Evolutionary conservation across 2,797 vertebrate genomes (phyloP).

Genomic region (Nyctibius grandis): DNA sequence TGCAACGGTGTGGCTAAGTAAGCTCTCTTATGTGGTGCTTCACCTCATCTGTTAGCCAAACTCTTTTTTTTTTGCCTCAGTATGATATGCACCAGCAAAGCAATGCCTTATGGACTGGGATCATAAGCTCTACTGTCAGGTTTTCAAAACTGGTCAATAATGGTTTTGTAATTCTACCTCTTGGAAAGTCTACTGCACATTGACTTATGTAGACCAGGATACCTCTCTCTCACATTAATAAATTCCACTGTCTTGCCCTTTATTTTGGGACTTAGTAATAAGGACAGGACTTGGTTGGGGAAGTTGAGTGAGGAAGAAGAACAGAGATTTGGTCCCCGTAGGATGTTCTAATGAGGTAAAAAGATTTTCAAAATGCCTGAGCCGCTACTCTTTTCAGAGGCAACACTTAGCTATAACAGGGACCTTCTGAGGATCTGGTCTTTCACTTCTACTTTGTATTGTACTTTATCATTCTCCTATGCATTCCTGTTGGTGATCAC

Average conservation of each 20-base stretch:
- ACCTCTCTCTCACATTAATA: background rate
- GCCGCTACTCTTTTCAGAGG: background rate
- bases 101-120: background rate
- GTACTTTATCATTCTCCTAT: background rate
- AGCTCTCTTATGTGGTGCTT: background rate
- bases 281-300: background rate
- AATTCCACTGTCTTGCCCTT: background rate
- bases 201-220: background rate
- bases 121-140: background rate
- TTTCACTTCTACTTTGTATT: background rate
- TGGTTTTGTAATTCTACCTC: background rate
- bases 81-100: background rate
- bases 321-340: background rate
- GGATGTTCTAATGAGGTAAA: background rate
- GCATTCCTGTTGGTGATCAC: background rate
- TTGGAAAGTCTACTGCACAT: background rate
- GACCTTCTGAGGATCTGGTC: background rate
- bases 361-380: background rate
- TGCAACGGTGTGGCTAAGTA: accelerated
- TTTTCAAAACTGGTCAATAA: background rate
- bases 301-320: background rate
- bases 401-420: background rate
- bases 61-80: background rate
- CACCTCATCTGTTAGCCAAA: background rate
- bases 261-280: background rate